Evolutionary conservation across 2,888 invertebrate genomes (phyloP).

Genomic region (Brachyopa scutellaris): DNA sequence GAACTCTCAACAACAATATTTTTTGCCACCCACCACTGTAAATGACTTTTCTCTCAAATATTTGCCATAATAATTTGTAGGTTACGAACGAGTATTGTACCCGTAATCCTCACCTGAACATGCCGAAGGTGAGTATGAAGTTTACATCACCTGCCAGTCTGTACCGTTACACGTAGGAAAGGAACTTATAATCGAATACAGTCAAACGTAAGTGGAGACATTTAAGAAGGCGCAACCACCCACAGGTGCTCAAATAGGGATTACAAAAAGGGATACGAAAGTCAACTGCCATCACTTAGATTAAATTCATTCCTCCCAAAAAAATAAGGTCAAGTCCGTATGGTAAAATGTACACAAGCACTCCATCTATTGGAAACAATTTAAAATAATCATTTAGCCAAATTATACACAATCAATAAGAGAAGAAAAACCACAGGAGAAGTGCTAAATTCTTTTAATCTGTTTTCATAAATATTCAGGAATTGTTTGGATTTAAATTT

Average conservation of each 20-base stretch:
- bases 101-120: neutral
- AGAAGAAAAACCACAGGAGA: neutral
- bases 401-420: constrained; percentile 23
- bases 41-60: neutral
- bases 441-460: constrained; percentile 32
- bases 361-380: too few species aligned
- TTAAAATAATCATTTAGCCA: too few species aligned
- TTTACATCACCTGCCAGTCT: constrained; percentile 17
- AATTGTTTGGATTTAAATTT: neutral
- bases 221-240: neutral
- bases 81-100: too few species aligned
- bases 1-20: too few species aligned
- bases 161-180: neutral
- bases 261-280: neutral
- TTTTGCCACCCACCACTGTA: neutral
- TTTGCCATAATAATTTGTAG: constrained; percentile 18
- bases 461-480: constrained; percentile 38
- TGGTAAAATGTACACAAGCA: too few species aligned
- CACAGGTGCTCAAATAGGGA: neutral
- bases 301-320: neutral
- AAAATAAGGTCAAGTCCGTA: neutral
- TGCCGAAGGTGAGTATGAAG: constrained; percentile 11
- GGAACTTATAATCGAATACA: neutral
- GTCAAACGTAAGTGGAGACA: neutral
- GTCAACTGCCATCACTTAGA: neutral